Percentiles rank a stretch among this genome's conserved stretches.
Evolutionary conservation across 2,797 vertebrate species (phyloP).

Genomic region (Pangasius krempfi): DNA sequence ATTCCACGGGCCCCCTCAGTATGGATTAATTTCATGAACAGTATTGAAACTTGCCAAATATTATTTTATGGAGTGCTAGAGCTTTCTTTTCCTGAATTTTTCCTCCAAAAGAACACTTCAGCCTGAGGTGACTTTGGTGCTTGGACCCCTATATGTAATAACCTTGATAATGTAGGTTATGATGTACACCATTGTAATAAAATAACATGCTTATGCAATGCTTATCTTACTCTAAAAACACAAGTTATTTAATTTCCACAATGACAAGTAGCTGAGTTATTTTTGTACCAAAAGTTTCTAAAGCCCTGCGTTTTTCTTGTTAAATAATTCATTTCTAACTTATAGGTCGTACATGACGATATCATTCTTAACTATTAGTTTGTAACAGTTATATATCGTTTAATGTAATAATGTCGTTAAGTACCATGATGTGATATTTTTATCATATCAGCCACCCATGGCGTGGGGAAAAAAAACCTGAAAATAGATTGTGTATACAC

Average conservation of each 20-base stretch:
- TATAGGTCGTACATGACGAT: background rate
- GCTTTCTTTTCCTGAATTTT: background rate
- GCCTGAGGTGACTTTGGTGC: background rate
- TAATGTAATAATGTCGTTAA: background rate
- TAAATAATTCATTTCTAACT: background rate
- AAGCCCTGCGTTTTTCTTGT: background rate
- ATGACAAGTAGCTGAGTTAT: background rate
- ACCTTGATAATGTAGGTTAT: background rate
- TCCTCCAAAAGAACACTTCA: background rate
- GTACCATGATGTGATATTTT: background rate
- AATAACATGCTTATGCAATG: background rate
- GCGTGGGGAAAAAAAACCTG: background rate
- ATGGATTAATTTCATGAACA: background rate
- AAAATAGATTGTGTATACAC: background rate
- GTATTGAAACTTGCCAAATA: background rate
- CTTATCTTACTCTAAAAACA: background rate
- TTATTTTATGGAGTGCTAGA: background rate
- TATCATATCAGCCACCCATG: background rate
- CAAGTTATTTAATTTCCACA: background rate
- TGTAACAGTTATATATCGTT: background rate
- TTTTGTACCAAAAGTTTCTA: background rate
- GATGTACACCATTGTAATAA: background rate
- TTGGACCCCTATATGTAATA: background rate
- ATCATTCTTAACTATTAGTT: background rate
- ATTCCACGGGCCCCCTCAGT: background rate